A percentile compares a stretch with the other conserved stretches of the same genome.
phyloP scores from a whole-genome alignment of 2,888 invertebrate genomes.

The Ophonus ardosiacus region DNA sequence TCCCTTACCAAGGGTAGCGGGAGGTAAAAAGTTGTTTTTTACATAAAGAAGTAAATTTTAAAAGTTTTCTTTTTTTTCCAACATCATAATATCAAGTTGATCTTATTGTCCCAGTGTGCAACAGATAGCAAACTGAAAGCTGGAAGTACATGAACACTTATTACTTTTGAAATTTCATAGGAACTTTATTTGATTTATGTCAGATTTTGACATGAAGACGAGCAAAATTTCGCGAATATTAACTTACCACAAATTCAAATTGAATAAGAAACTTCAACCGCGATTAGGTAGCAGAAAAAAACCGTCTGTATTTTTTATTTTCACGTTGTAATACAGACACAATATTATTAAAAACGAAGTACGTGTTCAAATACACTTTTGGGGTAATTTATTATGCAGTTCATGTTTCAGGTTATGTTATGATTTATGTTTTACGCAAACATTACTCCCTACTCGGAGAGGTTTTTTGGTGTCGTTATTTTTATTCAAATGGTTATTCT shows the following conservation, averaged over 20 bases:
- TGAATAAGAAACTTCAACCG: background rate
- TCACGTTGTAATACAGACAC: background rate
- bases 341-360: background rate
- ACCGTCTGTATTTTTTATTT: constrained; percentile 3
- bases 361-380: background rate
- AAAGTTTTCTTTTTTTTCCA: background rate
- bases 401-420: background rate
- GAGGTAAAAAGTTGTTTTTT: too few relatives aligned
- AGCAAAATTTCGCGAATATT: background rate
- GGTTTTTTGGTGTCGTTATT: background rate
- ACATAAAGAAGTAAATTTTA: too few relatives aligned
- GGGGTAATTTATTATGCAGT: constrained; percentile 1
- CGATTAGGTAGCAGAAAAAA: background rate
- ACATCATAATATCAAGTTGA: background rate
- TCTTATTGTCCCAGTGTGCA: background rate
- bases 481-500: background rate
- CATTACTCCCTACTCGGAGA: background rate
- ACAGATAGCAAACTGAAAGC: background rate
- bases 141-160: background rate
- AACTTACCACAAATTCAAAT: background rate
- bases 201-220: background rate
- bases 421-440: background rate
- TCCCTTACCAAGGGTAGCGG: too few relatives aligned
- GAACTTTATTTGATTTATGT: background rate
- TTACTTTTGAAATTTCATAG: background rate